phyloP scores from a whole-genome alignment of 2,113 vertebrate species.

The Triplophysa siluroides region DNA sequence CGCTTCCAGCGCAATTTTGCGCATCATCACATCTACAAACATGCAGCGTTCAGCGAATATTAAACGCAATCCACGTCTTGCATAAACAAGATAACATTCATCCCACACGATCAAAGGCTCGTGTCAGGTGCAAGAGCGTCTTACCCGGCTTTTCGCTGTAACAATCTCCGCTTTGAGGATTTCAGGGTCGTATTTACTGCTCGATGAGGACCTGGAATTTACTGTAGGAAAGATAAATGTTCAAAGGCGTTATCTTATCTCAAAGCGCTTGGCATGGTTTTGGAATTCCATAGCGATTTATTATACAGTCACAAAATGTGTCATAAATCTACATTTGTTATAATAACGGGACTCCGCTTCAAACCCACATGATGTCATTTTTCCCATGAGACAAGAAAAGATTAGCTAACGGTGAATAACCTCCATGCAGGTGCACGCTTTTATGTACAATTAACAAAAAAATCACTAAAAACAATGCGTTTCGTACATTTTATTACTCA shows the following conservation, averaged over 20 bases:
- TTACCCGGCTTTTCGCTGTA: constrained; percentile 95
- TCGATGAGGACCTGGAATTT: constrained; percentile 91
- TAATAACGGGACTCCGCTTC: background rate
- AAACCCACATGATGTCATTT: background rate
- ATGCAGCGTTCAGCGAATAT: background rate
- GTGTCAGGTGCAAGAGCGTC: constrained; percentile 47
- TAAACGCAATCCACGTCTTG: background rate
- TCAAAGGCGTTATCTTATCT: constrained; percentile 51
- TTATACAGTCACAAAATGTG: background rate
- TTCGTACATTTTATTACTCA: too few species aligned
- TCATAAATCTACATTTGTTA: constrained; percentile 12
- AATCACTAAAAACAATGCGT: too few species aligned
- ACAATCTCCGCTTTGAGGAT: constrained; percentile 98
- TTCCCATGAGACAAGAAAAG: background rate
- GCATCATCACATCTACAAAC: background rate
- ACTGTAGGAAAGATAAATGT: constrained; percentile 75
- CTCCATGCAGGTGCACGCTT: too few species aligned
- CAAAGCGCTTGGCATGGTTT: background rate
- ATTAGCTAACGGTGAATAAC: too few species aligned
- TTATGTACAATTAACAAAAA: too few species aligned
- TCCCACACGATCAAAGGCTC: constrained; percentile 6
- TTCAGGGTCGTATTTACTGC: constrained; percentile 97
- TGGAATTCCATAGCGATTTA: constrained; percentile 24
- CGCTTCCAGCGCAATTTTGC: background rate
- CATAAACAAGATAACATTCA: constrained; percentile 26